These are phyloP conservation scores for Hymenochirus boettgeri DNA, from an alignment of 2,113 vertebrate genomes.

Conservation along the genomic window DNA sequence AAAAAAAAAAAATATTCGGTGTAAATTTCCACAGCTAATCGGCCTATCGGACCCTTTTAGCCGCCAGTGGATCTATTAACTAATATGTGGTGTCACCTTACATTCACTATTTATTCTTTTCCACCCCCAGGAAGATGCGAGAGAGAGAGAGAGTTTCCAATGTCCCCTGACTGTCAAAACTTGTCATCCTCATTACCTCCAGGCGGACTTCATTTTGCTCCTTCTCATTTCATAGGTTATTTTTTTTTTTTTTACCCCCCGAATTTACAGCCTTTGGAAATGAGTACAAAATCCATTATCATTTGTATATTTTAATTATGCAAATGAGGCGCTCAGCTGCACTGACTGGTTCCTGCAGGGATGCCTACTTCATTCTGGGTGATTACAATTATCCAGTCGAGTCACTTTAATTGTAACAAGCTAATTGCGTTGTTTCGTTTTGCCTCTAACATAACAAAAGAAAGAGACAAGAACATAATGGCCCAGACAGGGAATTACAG, in stretches of 20 bases:
- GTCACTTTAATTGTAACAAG: slow-evolving; percentile 99
- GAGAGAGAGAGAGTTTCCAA: too few relatives aligned
- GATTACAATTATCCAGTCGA: slow-evolving; percentile 99
- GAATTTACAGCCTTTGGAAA: slow-evolving; percentile 99
- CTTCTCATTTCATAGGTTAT: slow-evolving; percentile 99
- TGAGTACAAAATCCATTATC: slow-evolving; percentile 99
- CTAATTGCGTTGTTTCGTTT: slow-evolving; percentile 99
- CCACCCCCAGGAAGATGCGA: slow-evolving; percentile 73
- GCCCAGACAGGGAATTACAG: slow-evolving; percentile 50
- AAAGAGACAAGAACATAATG: slow-evolving; percentile 77
- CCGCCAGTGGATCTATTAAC: slow-evolving; percentile 78
- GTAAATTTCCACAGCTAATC: slow-evolving; percentile 95
- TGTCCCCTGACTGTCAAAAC: slow-evolving; percentile 76
- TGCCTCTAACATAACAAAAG: slow-evolving; percentile 98
- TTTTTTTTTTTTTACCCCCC: too few relatives aligned
- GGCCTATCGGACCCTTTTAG: slow-evolving; percentile 76
- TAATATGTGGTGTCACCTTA: slow-evolving; percentile 83
- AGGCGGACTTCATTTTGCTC: slow-evolving; percentile 83
- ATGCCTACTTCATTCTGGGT: slow-evolving; percentile 97
- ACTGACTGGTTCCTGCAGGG: slow-evolving; percentile 95
- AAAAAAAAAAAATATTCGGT: slow-evolving; percentile 75
- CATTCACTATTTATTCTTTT: slow-evolving; percentile 58
- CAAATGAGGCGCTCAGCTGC: slow-evolving; percentile 99
- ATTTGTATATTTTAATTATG: slow-evolving; percentile 99
- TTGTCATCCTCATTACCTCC: slow-evolving; percentile 82